Percentiles rank a stretch among this genome's conserved stretches.
Conservation (phyloP, 2,888 invertebrate genomes). For the Cheilosia vulpina region DNA sequence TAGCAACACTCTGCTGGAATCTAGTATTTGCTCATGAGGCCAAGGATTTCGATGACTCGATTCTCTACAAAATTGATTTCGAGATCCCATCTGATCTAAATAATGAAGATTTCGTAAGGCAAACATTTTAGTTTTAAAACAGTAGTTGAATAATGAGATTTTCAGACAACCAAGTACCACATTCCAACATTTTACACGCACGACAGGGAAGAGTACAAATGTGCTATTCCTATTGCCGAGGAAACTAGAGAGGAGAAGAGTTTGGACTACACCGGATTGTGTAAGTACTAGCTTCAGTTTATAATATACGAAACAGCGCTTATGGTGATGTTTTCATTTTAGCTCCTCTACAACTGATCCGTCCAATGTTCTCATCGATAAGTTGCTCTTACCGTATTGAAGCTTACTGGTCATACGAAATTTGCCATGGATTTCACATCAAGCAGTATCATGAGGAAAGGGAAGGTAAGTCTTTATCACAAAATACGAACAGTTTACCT, state of each 20-base stretch:
- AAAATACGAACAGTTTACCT: not conserved
- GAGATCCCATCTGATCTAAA: conserved; percentile 86
- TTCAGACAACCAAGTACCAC: conserved; percentile 78
- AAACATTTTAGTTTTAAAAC: not conserved
- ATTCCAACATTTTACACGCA: conserved; percentile 84
- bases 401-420: conserved; percentile 98
- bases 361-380: conserved; percentile 90
- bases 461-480: conserved; percentile 85
- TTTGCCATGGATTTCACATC: conserved; percentile 96
- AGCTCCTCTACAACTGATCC: conserved; percentile 90
- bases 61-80: conserved; percentile 90
- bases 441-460: conserved; percentile 98
- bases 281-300: conserved; percentile 75
- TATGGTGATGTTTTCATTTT: conserved; percentile 15
- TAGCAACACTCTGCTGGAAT: not conserved
- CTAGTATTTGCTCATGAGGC: conserved; percentile 85
- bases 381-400: conserved; percentile 94
- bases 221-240: conserved; percentile 89
- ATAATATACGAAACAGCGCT: not conserved
- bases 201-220: conserved; percentile 92
- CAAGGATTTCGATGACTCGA: conserved; percentile 92
- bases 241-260: conserved; percentile 82
- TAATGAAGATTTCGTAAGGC: conserved; percentile 51
- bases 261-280: conserved; percentile 78
- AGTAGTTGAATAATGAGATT: not conserved